These are phyloP conservation scores for Pachyrhynchus sulphureomaculatus DNA, from an alignment of 1,140 invertebrate species.

Conservation along the genomic window DNA sequence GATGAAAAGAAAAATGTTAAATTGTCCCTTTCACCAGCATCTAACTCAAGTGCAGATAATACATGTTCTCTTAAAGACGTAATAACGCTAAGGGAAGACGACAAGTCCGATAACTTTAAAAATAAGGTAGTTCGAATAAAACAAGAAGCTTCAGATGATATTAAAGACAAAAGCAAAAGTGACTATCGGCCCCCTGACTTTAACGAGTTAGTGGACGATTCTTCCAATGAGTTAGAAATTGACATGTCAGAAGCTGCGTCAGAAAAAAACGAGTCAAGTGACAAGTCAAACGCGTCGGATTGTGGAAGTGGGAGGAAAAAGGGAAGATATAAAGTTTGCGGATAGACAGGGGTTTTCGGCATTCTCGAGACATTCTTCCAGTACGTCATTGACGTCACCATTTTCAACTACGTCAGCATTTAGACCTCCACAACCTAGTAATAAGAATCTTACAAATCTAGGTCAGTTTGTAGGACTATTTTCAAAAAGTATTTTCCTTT, in stretches of 20 bases:
- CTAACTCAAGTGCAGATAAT: conserved; percentile 62
- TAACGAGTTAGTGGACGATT: conserved; percentile 76
- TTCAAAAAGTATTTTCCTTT: conserved; percentile 1
- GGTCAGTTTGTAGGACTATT: conserved; percentile 22
- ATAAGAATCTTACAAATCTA: conserved; percentile 44
- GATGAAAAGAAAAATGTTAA: conserved; percentile 74
- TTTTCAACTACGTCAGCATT: conserved; percentile 74
- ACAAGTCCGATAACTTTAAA: conserved; percentile 47
- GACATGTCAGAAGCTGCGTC: conserved; percentile 68
- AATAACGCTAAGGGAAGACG: conserved; percentile 60
- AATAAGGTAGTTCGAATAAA: conserved; percentile 39
- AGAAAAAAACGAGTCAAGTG: conserved; percentile 48
- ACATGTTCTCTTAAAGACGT: conserved; percentile 64
- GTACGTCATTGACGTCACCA: conserved; percentile 51
- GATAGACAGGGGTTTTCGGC: conserved; percentile 45
- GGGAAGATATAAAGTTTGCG: conserved; percentile 49
- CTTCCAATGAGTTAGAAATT: conserved; percentile 76
- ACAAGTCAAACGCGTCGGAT: conserved; percentile 44
- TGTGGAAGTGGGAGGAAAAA: conserved; percentile 49
- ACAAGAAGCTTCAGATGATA: conserved; percentile 47
- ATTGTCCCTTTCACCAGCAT: conserved; percentile 63
- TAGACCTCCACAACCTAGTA: conserved; percentile 62
- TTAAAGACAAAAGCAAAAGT: conserved; percentile 45
- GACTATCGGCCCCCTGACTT: conserved; percentile 73
- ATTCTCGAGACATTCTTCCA: conserved; percentile 46